Percentiles rank a stretch among this genome's conserved stretches.
Conservation (phyloP, 2,888 invertebrate genomes). For the Melieria omissa region DNA sequence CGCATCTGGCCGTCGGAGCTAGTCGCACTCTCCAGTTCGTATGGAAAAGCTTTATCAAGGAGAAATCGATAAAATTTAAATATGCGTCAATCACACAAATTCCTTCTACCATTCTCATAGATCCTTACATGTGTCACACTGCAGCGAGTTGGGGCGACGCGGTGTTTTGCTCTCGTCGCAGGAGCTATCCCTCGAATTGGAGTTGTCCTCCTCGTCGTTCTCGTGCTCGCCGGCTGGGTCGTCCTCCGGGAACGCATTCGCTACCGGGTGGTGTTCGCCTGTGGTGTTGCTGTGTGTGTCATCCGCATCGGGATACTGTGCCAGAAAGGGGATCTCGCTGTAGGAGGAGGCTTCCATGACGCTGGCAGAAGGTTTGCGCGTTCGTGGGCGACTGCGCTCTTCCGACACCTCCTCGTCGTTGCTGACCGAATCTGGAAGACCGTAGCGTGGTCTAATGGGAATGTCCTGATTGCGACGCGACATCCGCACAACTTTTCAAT, state of each 20-base stretch:
- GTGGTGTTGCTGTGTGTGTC: neutral
- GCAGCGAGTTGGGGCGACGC: slow-evolving; percentile 47
- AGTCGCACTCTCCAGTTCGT: slow-evolving; percentile 83
- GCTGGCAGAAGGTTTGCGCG: slow-evolving; percentile 35
- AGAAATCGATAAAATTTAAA: too few relatives aligned
- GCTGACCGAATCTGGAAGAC: slow-evolving; percentile 46
- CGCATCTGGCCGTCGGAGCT: slow-evolving; percentile 87
- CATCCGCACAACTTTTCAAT: slow-evolving; percentile 44
- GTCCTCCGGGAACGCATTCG: neutral
- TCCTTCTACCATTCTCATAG: neutral
- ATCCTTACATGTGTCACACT: slow-evolving; percentile 47
- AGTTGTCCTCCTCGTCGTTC: slow-evolving; percentile 53
- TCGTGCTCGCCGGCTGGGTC: slow-evolving; percentile 34
- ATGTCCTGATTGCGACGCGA: slow-evolving; percentile 58
- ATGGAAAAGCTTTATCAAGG: slow-evolving; percentile 67
- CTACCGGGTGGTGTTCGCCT: neutral
- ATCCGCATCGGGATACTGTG: slow-evolving; percentile 56
- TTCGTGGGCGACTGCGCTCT: slow-evolving; percentile 17
- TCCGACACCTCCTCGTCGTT: slow-evolving; percentile 23
- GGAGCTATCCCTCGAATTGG: slow-evolving; percentile 57
- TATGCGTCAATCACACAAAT: neutral
- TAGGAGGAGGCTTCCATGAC: slow-evolving; percentile 53
- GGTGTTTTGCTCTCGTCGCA: slow-evolving; percentile 49
- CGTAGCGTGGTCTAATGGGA: slow-evolving; percentile 60
- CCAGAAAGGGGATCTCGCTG: slow-evolving; percentile 59